phyloP scores from a whole-genome alignment of 2,888 invertebrate species.

The Leptopilina myrica region DNA sequence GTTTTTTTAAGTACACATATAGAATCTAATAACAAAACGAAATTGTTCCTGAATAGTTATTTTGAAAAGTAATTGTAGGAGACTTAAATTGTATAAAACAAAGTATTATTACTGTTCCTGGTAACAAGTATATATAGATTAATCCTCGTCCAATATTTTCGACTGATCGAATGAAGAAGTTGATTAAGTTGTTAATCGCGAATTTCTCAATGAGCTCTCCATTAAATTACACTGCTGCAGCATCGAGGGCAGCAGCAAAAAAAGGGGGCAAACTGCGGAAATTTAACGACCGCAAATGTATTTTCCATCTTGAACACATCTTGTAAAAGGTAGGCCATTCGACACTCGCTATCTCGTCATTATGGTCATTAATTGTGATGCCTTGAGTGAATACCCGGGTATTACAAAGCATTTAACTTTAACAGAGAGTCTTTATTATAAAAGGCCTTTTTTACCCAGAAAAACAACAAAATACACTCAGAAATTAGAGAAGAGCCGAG shows the following conservation, averaged over 20 bases:
- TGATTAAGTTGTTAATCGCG: slow-evolving; percentile 20
- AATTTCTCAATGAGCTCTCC: slow-evolving; percentile 2
- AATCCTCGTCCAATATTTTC: neutral
- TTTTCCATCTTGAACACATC: slow-evolving; percentile 15
- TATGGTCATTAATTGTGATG: slow-evolving; percentile 50
- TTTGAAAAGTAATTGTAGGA: neutral
- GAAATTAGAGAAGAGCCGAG: slow-evolving; percentile 35
- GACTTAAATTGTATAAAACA: neutral
- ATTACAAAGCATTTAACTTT: slow-evolving; percentile 49
- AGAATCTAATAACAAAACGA: too few species aligned
- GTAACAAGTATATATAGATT: neutral
- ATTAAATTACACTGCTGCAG: slow-evolving; percentile 1
- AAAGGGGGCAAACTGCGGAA: slow-evolving; percentile 6
- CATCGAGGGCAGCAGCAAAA: neutral
- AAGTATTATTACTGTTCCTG: neutral
- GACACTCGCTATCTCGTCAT: slow-evolving; percentile 48
- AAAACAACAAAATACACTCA: slow-evolving; percentile 19
- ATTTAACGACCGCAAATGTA: slow-evolving; percentile 13
- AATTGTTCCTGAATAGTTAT: neutral
- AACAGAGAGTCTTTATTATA: slow-evolving; percentile 42
- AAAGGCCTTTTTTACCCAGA: slow-evolving; percentile 43
- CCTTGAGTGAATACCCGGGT: slow-evolving; percentile 45
- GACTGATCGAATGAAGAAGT: slow-evolving; percentile 3
- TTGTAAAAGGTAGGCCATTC: slow-evolving; percentile 20
- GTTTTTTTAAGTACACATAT: too few species aligned